Evolutionary conservation across 2,888 invertebrate genomes (phyloP).

Genomic region (Troglohyphantes excavatus): DNA sequence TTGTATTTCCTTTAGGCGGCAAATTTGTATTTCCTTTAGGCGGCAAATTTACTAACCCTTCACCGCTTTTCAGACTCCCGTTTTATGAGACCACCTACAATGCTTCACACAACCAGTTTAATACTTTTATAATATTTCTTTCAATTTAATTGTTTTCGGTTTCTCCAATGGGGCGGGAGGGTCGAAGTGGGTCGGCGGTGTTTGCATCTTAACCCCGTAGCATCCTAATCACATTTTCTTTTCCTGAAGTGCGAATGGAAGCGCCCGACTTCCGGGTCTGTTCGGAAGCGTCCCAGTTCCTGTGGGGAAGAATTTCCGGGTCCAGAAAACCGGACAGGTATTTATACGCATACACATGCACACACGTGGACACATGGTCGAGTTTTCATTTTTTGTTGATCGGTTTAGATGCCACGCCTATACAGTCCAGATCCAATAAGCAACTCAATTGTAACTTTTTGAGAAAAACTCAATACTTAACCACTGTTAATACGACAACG

Average conservation of each 20-base stretch:
- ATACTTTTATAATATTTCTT: background rate
- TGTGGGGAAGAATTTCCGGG: slow-evolving; percentile 19
- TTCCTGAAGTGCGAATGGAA: slow-evolving; percentile 1
- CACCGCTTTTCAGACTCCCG: no score
- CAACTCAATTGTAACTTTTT: no score
- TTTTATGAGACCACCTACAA: background rate
- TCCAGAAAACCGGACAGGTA: slow-evolving; percentile 35
- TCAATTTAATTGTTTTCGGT: background rate
- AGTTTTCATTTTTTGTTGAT: no score
- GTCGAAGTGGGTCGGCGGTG: slow-evolving; percentile 26
- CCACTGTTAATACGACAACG: no score
- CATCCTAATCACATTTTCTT: slow-evolving; percentile 32
- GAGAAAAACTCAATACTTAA: no score
- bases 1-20: no score
- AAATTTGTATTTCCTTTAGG: no score
- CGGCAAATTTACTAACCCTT: no score
- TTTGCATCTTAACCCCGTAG: slow-evolving; percentile 46
- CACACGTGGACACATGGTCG: no score
- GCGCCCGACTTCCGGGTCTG: slow-evolving; percentile 15
- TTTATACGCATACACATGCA: background rate
- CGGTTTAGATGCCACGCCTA: no score
- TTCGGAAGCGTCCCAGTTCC: slow-evolving; percentile 38
- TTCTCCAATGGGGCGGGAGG: background rate
- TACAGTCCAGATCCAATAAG: no score
- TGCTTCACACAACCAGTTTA: background rate